Percentiles rank a stretch among this genome's conserved stretches.
Conservation (phyloP, 2,888 invertebrate genomes). For the Pristionchus entomophagus region DNA sequence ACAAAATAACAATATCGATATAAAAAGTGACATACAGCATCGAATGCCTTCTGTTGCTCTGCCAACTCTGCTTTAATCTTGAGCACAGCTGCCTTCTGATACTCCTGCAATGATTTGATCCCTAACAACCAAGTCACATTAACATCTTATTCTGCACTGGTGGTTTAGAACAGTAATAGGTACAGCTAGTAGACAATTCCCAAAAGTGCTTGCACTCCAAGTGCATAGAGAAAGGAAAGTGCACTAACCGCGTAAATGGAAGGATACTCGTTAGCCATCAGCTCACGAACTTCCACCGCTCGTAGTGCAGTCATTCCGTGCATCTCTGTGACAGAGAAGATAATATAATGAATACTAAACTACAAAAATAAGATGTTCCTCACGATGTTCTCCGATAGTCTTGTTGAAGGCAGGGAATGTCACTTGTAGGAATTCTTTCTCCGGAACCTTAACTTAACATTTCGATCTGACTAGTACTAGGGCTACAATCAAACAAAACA, state of each 20-base stretch:
- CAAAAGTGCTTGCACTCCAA: not conserved
- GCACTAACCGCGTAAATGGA: constrained; percentile 89
- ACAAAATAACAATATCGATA: not conserved
- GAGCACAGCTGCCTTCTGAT: constrained; percentile 66
- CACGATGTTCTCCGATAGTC: constrained; percentile 55
- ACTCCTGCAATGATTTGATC: constrained; percentile 55
- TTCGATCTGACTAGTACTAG: too few species aligned
- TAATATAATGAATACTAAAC: constrained; percentile 41
- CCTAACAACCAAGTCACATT: too few species aligned
- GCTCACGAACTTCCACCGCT: constrained; percentile 87
- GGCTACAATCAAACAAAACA: not conserved
- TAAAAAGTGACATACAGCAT: constrained; percentile 71
- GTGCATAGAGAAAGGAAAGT: not conserved
- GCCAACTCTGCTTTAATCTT: constrained; percentile 76
- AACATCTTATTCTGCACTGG: too few species aligned
- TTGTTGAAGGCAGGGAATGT: constrained; percentile 42
- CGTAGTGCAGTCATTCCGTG: constrained; percentile 71
- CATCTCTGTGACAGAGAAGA: too few species aligned
- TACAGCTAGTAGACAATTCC: not conserved
- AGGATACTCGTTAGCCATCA: constrained; percentile 95
- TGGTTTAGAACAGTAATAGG: too few species aligned
- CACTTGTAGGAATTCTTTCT: constrained; percentile 43
- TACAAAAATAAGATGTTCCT: not conserved
- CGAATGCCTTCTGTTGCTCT: constrained; percentile 77
- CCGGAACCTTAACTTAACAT: constrained; percentile 28